Conservation (phyloP, 2,113 vertebrate genomes). For the Aspidoscelis tigris region DNA sequence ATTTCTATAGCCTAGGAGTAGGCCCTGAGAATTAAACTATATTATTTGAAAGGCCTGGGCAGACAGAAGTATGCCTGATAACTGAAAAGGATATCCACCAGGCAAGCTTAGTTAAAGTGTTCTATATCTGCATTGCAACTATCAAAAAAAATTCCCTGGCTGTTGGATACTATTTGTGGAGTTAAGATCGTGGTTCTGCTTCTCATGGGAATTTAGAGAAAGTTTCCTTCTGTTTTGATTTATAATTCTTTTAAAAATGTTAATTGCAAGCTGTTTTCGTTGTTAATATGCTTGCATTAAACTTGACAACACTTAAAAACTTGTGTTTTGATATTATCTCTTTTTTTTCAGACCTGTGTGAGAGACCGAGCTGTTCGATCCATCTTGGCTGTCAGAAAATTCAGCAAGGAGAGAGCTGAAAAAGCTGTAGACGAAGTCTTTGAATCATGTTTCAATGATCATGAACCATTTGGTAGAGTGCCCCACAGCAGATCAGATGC, state of each 20-base stretch:
- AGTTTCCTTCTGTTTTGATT: not conserved
- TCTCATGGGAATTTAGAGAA: not conserved
- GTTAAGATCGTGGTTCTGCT: not conserved
- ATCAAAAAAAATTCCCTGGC: no score
- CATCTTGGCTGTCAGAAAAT: constrained; percentile 91
- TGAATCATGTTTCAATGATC: constrained; percentile 92
- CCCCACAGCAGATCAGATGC: constrained; percentile 88
- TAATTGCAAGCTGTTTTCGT: not conserved
- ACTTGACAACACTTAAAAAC: not conserved
- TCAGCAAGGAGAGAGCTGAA: constrained; percentile 84
- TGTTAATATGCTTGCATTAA: not conserved
- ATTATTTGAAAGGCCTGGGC: no score
- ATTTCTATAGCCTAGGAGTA: no score
- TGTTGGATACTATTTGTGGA: not conserved
- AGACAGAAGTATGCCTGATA: no score
- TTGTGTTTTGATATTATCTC: not conserved
- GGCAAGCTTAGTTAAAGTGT: no score
- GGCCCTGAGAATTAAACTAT: no score
- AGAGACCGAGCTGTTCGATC: constrained; percentile 89
- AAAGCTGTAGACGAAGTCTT: constrained; percentile 94
- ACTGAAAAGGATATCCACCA: no score
- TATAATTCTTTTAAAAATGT: not conserved
- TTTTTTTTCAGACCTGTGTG: constrained; percentile 84
- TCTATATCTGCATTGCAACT: no score
- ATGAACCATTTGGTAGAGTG: constrained; percentile 92